Base-by-base conservation (phyloP, 1,140 invertebrate species). In the Drosophila eugracilis region DNA sequence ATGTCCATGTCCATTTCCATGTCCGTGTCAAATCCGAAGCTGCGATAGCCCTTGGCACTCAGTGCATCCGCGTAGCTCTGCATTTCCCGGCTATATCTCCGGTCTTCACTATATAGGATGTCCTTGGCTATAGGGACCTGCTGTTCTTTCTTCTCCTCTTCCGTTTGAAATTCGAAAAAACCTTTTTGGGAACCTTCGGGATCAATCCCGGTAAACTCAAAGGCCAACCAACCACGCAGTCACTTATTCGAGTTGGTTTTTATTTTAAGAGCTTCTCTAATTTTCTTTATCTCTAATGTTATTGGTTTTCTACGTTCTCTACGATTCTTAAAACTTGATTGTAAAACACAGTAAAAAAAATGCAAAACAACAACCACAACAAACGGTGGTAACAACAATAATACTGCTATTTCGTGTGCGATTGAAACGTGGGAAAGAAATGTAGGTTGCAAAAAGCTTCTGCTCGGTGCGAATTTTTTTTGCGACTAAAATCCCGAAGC, bases 21-120 rank as follows among this genome's bases (percentile, higher is more conserved):
- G 69, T 91, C 90, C 37, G 81, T 90, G 66, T 91, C 90, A 74
- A 91, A 91, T 14, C 88, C 90, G 72, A 91, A 91, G 69, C 85
- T 91, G 53, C 77, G 83, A 53, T 85, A 91, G 12, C 89, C 89
- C 49, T 90, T 90, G 47, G 78, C 77, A 47, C 84, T 90, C 26
- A 91, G 53, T 59, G 90, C 89, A 72, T 91, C 89, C 37, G 71
- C 75, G 72, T 91, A 91, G 75, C 81, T 91, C 65, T 90, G 83
- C 90, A 91, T 91, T 49, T 69, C 60, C 26, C 53, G 30, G 24
- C 37, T 26, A 5, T 5, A 21, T 36, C 19, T 17, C 15, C 26
- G 47, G 55, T 4, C 5, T 19, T 30, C 39, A n/a, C n/a, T n/a
- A n/a, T 52, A 7, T 42, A 32, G n/a, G 24, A 3, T 55, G 30